These are phyloP conservation scores for Xylocampa areola DNA, from an alignment of 2,888 invertebrate species.

Conservation along the genomic window DNA sequence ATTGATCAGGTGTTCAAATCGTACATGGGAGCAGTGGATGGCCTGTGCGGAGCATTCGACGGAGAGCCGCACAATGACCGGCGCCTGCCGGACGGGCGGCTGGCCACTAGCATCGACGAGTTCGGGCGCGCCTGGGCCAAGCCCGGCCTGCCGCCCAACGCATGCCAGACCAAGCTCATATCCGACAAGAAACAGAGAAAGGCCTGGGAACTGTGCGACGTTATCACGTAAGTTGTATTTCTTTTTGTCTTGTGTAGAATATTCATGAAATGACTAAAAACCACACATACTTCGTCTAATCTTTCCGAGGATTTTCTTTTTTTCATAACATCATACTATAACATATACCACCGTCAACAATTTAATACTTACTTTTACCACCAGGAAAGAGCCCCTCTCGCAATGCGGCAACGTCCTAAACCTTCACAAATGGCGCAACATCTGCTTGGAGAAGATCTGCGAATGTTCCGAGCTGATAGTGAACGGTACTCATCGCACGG, in stretches of 20 bases:
- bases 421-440: slow-evolving; percentile 92
- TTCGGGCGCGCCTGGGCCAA: slow-evolving; percentile 95
- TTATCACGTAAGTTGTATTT: slow-evolving; percentile 89
- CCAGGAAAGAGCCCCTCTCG: slow-evolving; percentile 91
- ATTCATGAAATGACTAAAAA: no score
- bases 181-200: slow-evolving; percentile 90
- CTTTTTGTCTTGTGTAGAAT: no score
- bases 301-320: no score
- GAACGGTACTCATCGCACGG: slow-evolving; percentile 75
- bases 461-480: slow-evolving; percentile 91
- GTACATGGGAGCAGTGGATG: slow-evolving; percentile 91
- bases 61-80: slow-evolving; percentile 92
- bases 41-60: slow-evolving; percentile 94
- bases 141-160: slow-evolving; percentile 80
- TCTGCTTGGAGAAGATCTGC: slow-evolving; percentile 94
- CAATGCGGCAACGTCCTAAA: slow-evolving; percentile 91
- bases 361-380: no score
- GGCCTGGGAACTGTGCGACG: slow-evolving; percentile 92
- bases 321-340: no score
- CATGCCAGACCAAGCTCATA: slow-evolving; percentile 91
- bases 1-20: slow-evolving; percentile 87
- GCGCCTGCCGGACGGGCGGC: slow-evolving; percentile 91
- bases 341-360: no score
- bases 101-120: slow-evolving; percentile 91
- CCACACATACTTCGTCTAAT: no score